Conservation (phyloP, 1,140 invertebrate genomes). For the Drosophila busckii region DNA sequence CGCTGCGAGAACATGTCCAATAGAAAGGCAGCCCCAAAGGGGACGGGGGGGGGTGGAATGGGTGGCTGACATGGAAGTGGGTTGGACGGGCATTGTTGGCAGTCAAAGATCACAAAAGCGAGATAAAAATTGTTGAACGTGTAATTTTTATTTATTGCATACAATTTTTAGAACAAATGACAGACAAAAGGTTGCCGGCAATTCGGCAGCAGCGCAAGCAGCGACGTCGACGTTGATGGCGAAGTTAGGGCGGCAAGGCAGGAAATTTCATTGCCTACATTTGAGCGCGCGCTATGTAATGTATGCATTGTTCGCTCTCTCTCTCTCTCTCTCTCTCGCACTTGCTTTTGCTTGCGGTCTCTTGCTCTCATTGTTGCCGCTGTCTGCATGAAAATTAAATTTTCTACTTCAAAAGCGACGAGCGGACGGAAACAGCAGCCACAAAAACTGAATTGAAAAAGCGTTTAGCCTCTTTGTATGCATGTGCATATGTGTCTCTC, state of each 20-base stretch:
- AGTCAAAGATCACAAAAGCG: conserved; percentile 51
- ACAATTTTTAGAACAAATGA: conserved; percentile 77
- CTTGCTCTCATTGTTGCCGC: not conserved
- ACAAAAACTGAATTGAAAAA: conserved; percentile 64
- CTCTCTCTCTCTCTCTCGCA: not conserved
- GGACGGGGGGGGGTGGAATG: not conserved
- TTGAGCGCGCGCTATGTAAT: conserved; percentile 35
- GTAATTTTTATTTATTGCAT: conserved; percentile 77
- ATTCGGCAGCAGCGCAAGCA: not conserved
- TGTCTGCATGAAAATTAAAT: conserved; percentile 59
- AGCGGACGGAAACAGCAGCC: conserved; percentile 33
- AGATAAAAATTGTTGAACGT: conserved; percentile 69
- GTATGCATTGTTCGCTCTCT: conserved; percentile 31
- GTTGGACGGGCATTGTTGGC: conserved; percentile 21
- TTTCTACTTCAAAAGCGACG: conserved; percentile 52
- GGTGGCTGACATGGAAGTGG: conserved; percentile 13
- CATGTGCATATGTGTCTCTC: not conserved
- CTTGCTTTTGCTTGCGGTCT: no score
- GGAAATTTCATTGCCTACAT: conserved; percentile 45
- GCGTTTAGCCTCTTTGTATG: conserved; percentile 51
- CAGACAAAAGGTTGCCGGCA: conserved; percentile 48
- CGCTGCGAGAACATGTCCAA: conserved; percentile 62
- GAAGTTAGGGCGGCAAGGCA: not conserved
- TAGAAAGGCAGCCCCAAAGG: conserved; percentile 46
- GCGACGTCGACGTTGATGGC: not conserved